Base-by-base conservation (phyloP, 2,797 vertebrate genomes). In the Sebastes jordani region DNA sequence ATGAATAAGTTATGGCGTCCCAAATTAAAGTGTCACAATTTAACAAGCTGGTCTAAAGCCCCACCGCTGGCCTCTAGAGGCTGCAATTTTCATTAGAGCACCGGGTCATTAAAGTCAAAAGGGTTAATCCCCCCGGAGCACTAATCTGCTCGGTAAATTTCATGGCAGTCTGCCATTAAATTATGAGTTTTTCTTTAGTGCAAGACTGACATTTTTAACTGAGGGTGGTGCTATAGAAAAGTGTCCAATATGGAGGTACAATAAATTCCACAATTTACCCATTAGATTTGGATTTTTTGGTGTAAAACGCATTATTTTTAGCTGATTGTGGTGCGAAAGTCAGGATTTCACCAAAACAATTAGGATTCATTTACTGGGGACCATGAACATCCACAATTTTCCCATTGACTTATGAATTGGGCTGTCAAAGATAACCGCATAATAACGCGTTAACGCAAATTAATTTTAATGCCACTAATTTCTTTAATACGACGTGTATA, bases 81-180 rank as follows among this genome's bases (percentile, higher is more conserved):
- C 69, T 18, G 22, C 63, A 16, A 8, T 79, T 74, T 84, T 61
- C 75, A 80, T 78, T n/a, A 60, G 58, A 71, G 76, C 78, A 10
- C 16, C 20, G 36, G 81, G 79, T 83, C 80, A 77, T 87, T 84
- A 75, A 56, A 81, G 86, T 74, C 69, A 71, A 70, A 83, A 64
- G 74, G 75, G 78, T 83, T 81, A 70, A 88, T 84, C 82, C 81
- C 59, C 49, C 2, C 1, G 58, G 68, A 80, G 69, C 54, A 20
- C 62, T 83, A 87, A 83, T 78, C 55, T 59, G 56, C 81, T 74
- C 60, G n/a, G 61, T 67, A 32, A 27, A 72, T 62, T 82, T 88
- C 72, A 75, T 56, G 59, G 74, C 13, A 1, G 16, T 18, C 55
- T 46, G 61, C 52, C 56, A n/a, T 73, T 76, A 54, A 79, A 38